Conservation (phyloP, 2,888 invertebrate genomes). For the Cerastis rubricosa region DNA sequence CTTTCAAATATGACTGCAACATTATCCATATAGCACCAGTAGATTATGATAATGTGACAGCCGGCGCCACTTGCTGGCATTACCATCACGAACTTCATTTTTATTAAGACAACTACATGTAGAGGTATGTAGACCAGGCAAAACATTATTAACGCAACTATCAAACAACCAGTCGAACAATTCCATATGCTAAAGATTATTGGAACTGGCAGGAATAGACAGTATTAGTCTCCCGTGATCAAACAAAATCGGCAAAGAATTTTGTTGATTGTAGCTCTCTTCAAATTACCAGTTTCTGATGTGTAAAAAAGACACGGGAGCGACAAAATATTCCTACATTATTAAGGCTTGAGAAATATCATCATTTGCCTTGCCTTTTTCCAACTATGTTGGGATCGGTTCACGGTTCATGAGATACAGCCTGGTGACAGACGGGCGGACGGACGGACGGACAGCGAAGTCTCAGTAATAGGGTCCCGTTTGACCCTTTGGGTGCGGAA, state of each 20-base stretch:
- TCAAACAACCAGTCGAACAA: no score
- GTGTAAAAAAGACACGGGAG: background rate
- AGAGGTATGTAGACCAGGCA: background rate
- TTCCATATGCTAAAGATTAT: background rate
- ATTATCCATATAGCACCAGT: constrained; percentile 22
- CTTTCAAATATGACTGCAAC: constrained; percentile 15
- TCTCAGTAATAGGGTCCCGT: no score
- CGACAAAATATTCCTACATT: background rate
- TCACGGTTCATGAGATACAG: no score
- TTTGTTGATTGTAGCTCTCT: background rate
- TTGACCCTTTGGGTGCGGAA: no score
- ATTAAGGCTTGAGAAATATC: no score
- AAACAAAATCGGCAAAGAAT: background rate
- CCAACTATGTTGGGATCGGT: no score
- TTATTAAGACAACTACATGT: constrained; percentile 17
- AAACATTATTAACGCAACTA: background rate
- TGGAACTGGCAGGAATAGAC: background rate
- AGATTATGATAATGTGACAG: constrained; percentile 46
- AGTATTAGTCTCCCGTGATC: background rate
- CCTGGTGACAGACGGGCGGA: no score
- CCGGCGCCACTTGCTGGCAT: constrained; percentile 51
- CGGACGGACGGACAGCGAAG: no score
- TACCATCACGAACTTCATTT: constrained; percentile 46
- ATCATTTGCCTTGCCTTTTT: no score
- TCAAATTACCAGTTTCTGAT: background rate